These are phyloP conservation scores for Hiodon tergisus DNA, from an alignment of 2,113 vertebrate species.

Conservation along the genomic window DNA sequence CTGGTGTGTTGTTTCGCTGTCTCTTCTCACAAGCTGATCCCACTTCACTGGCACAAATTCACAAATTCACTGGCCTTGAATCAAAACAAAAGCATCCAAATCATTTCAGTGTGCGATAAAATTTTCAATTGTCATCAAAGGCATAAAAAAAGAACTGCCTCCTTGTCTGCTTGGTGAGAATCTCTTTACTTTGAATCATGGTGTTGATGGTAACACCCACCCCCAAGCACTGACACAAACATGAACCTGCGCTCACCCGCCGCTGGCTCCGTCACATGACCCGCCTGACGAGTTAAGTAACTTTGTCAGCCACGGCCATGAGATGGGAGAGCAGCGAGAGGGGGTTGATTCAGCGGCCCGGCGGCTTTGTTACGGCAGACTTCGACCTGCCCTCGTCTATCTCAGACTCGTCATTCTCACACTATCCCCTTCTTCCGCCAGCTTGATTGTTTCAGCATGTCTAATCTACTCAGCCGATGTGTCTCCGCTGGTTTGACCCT, in stretches of 20 bases:
- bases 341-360: slow-evolving; percentile 41
- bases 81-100: too few species aligned
- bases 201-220: neutral
- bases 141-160: too few species aligned
- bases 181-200: neutral
- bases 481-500: neutral
- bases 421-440: neutral
- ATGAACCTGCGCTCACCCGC: slow-evolving; percentile 26
- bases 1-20: neutral
- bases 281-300: slow-evolving; percentile 22
- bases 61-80: too few species aligned
- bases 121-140: too few species aligned
- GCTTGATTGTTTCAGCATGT: neutral
- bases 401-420: neutral
- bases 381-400: slow-evolving; percentile 8
- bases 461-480: neutral
- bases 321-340: slow-evolving; percentile 5
- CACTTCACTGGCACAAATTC: too few species aligned
- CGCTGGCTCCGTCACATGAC: slow-evolving; percentile 33
- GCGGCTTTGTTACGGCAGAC: slow-evolving; percentile 28
- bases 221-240: slow-evolving; percentile 3
- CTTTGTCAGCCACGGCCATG: slow-evolving; percentile 36
- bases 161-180: too few species aligned
- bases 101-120: too few species aligned
- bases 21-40: neutral